Percentiles rank a stretch among this genome's conserved stretches.
Evolutionary conservation across 2,113 vertebrate species (phyloP).

Genomic region (Desmodus rotundus): DNA sequence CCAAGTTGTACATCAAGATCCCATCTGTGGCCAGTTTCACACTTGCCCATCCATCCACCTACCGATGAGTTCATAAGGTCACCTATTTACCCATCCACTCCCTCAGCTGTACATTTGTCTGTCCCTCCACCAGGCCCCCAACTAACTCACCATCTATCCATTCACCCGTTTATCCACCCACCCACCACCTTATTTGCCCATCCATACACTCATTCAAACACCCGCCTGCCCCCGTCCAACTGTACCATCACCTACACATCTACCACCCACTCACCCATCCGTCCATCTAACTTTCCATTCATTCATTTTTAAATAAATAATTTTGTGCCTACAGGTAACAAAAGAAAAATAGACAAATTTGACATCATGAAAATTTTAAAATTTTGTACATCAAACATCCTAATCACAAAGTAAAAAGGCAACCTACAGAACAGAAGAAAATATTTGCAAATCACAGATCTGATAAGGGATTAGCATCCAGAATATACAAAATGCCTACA

Average conservation of each 20-base stretch:
- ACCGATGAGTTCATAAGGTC: too few relatives aligned
- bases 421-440: background rate
- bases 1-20: background rate
- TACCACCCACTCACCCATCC: fast-evolving
- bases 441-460: background rate
- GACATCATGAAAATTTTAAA: background rate
- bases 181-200: background rate
- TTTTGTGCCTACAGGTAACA: background rate
- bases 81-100: background rate
- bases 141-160: background rate
- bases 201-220: background rate
- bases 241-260: background rate
- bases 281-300: background rate
- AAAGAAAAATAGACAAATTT: background rate
- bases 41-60: background rate
- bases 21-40: background rate
- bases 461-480: background rate
- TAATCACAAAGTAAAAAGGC: background rate
- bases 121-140: background rate
- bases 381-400: background rate
- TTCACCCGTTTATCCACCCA: background rate
- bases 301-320: background rate
- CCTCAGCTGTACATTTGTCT: background rate
- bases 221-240: background rate
- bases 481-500: background rate